Conservation (phyloP, 2,888 invertebrate genomes). For the Stenotaenia linearis region DNA sequence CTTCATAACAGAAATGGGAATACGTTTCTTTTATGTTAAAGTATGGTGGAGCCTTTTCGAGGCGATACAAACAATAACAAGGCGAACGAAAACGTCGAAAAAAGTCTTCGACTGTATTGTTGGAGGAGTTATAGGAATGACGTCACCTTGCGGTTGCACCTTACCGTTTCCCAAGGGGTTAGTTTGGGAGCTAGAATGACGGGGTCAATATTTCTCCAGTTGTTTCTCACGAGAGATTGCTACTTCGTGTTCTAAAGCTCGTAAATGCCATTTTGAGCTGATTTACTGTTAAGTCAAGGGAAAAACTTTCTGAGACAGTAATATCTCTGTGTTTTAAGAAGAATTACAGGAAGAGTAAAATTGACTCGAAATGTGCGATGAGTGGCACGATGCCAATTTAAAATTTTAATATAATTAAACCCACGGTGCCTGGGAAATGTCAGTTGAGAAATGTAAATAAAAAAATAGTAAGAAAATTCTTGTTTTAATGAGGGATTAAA, state of each 20-base stretch:
- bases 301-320: neutral
- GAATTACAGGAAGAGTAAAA: neutral
- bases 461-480: neutral
- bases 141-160: neutral
- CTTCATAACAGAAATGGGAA: neutral
- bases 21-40: neutral
- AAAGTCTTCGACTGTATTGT: neutral
- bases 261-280: conserved; percentile 1
- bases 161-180: neutral
- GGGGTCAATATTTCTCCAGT: neutral
- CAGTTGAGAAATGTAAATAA: neutral
- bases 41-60: neutral
- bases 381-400: neutral
- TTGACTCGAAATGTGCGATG: neutral
- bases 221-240: neutral
- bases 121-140: neutral
- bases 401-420: neutral
- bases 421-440: neutral
- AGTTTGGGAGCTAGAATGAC: neutral
- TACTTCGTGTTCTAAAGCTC: neutral
- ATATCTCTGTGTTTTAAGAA: neutral
- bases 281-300: neutral
- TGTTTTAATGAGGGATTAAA: conserved; percentile 23
- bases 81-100: neutral
- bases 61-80: too few species aligned